phyloP scores from a whole-genome alignment of 2,797 vertebrate species.

The Emys orbicularis region DNA sequence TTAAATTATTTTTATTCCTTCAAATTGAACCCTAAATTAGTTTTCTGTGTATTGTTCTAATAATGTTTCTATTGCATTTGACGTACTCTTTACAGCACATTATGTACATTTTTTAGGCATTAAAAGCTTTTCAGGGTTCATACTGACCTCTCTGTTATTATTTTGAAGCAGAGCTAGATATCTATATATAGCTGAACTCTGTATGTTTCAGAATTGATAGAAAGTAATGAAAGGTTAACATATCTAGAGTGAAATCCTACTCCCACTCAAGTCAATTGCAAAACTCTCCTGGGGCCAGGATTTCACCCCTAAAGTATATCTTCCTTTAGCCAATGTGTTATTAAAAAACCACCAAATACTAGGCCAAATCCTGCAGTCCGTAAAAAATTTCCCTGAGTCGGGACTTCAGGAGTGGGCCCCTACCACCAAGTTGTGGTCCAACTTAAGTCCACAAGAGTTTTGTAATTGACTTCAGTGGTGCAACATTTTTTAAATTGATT shows the following conservation, averaged over 20 bases:
- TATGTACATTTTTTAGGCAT: constrained; percentile 8
- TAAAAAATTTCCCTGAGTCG: neutral
- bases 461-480: neutral
- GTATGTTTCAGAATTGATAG: neutral
- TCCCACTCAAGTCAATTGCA: neutral
- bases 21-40: constrained; percentile 50
- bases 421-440: neutral
- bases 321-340: neutral
- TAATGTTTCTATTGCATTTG: neutral
- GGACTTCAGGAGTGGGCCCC: neutral
- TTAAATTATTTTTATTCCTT: constrained; percentile 70
- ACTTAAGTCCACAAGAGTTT: neutral
- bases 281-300: neutral
- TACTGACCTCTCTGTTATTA: neutral
- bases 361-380: neutral
- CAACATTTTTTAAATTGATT: neutral
- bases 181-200: neutral
- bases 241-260: rapidly evolving
- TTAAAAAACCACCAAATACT: neutral
- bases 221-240: neutral
- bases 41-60: constrained; percentile 27
- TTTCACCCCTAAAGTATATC: neutral
- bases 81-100: neutral
- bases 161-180: neutral
- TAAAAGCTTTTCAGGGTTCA: neutral